Conservation (phyloP, 2,888 invertebrate genomes). For the Philonicus albiceps region DNA sequence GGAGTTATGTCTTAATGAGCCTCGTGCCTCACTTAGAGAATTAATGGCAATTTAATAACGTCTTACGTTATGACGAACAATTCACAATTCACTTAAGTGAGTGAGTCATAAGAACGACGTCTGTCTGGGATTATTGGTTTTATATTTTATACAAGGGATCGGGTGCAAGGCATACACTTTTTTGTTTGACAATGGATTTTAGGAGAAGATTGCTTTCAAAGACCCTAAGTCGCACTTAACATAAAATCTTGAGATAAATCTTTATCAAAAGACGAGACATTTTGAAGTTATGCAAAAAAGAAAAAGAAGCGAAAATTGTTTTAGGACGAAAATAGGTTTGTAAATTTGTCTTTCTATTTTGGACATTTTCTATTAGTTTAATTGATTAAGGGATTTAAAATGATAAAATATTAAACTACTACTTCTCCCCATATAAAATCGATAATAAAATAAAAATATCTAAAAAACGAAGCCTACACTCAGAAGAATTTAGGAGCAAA, state of each 20-base stretch:
- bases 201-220: background rate
- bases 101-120: background rate
- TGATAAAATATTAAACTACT: too few relatives aligned
- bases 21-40: background rate
- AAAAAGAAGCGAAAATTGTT: too few relatives aligned
- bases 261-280: background rate
- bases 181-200: background rate
- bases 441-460: too few relatives aligned
- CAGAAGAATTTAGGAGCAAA: too few relatives aligned
- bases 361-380: too few relatives aligned
- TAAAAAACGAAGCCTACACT: too few relatives aligned
- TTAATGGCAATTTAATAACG: background rate
- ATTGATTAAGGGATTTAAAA: too few relatives aligned
- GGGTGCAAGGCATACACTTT: background rate
- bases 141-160: background rate
- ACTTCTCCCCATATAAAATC: too few relatives aligned
- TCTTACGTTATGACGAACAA: background rate
- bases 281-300: background rate
- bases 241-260: background rate
- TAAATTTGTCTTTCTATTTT: too few relatives aligned
- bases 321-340: too few relatives aligned
- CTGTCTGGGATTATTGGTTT: background rate
- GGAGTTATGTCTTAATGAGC: background rate
- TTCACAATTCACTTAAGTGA: background rate
- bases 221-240: background rate